Percentiles rank a stretch among this genome's conserved stretches.
These are phyloP conservation scores for Agrochola lota DNA, from an alignment of 2,888 invertebrate genomes.

Conservation along the genomic window DNA sequence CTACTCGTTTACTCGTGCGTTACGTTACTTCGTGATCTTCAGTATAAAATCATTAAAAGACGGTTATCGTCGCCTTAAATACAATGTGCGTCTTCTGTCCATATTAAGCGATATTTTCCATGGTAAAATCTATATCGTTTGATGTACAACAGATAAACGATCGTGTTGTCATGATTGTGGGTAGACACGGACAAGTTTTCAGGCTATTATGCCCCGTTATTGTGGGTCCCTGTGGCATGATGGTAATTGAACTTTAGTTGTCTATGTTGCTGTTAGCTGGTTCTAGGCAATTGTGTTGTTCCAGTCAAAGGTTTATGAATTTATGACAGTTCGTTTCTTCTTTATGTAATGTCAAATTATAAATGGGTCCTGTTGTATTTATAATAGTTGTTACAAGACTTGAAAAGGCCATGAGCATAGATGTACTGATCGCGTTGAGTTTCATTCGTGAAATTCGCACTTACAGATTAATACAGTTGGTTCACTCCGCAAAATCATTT, in stretches of 20 bases:
- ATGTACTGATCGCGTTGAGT: too few species aligned
- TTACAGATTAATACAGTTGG: too few species aligned
- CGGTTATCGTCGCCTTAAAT: too few species aligned
- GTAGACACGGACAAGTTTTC: constrained; percentile 57
- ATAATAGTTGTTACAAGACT: too few species aligned
- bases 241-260: constrained; percentile 32
- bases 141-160: constrained; percentile 44
- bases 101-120: not conserved
- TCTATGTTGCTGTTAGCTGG: constrained; percentile 3
- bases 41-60: too few species aligned
- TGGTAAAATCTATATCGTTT: constrained; percentile 27
- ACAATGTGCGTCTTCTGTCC: constrained; percentile 20
- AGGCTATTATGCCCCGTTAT: constrained; percentile 46
- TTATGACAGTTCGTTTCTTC: constrained; percentile 9
- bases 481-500: too few species aligned
- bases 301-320: not conserved
- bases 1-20: too few species aligned
- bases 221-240: constrained; percentile 24
- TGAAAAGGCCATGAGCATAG: too few species aligned
- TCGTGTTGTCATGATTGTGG: constrained; percentile 53
- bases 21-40: too few species aligned
- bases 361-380: too few species aligned
- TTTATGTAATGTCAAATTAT: constrained; percentile 3
- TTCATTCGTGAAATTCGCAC: too few species aligned
- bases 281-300: not conserved